These are phyloP conservation scores for Machimus atricapillus DNA, from an alignment of 2,888 invertebrate genomes.

Conservation along the genomic window DNA sequence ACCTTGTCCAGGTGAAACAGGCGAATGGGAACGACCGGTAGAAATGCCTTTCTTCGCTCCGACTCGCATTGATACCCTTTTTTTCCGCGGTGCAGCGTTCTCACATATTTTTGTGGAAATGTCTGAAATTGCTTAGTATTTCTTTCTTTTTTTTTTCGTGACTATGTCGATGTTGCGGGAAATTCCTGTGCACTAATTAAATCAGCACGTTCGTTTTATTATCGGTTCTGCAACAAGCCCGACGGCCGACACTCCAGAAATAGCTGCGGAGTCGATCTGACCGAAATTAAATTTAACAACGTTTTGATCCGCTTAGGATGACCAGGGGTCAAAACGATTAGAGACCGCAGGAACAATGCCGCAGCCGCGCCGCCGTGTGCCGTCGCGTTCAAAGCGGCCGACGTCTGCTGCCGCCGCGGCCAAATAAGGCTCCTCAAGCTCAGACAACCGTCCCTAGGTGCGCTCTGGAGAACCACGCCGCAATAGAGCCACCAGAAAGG, in stretches of 20 bases:
- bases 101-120: constrained; percentile 5
- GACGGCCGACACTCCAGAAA: constrained; percentile 3
- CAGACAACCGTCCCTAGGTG: constrained; percentile 5
- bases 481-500: background rate
- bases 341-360: background rate
- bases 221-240: background rate
- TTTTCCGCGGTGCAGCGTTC: background rate
- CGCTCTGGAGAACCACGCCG: constrained; percentile 4
- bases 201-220: constrained; percentile 13
- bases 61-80: constrained; percentile 3
- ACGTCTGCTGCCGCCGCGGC: background rate
- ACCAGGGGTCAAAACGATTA: constrained; percentile 23
- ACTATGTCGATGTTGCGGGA: background rate
- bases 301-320: background rate
- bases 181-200: constrained; percentile 29
- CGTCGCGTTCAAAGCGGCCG: background rate
- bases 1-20: background rate
- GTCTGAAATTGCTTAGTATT: background rate
- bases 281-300: constrained; percentile 26
- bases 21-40: background rate
- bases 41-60: background rate
- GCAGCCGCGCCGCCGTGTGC: background rate
- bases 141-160: background rate
- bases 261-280: background rate
- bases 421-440: constrained; percentile 22